Conservation (phyloP, 2,888 invertebrate species). For the Drosophila prostipennis region DNA sequence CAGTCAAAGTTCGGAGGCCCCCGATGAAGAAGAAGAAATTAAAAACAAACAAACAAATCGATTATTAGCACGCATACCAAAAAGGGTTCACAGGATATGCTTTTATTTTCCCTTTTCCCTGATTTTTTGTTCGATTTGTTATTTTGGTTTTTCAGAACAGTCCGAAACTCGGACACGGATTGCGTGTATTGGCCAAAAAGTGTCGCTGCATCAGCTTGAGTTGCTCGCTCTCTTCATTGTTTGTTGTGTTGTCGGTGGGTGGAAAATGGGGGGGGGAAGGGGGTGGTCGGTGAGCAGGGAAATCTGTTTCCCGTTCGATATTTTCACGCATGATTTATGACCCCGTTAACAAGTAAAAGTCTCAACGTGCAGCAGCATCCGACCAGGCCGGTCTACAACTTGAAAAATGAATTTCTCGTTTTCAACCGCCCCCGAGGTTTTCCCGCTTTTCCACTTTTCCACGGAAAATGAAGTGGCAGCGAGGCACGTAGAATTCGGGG, state of each 20-base stretch:
- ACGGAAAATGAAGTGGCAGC: slow-evolving; percentile 42
- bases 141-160: neutral
- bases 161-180: slow-evolving; percentile 27
- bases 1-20: slow-evolving; percentile 42
- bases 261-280: neutral
- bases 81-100: slow-evolving; percentile 35
- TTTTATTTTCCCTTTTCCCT: neutral
- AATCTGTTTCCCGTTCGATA: slow-evolving; percentile 79
- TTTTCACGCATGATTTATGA: slow-evolving; percentile 79
- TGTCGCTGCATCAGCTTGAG: slow-evolving; percentile 65
- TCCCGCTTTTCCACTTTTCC: slow-evolving; percentile 1
- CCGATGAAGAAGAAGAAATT: slow-evolving; percentile 57
- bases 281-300: slow-evolving; percentile 41
- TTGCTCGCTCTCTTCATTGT: slow-evolving; percentile 45
- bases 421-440: slow-evolving; percentile 34
- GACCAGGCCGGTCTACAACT: slow-evolving; percentile 48
- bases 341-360: slow-evolving; percentile 79
- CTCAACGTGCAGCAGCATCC: slow-evolving; percentile 68
- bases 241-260: slow-evolving; percentile 7
- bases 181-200: slow-evolving; percentile 28
- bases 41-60: slow-evolving; percentile 74
- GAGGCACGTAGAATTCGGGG: slow-evolving; percentile 43
- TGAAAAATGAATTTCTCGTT: slow-evolving; percentile 78
- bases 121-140: neutral
- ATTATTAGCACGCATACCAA: slow-evolving; percentile 63